Base-by-base conservation (phyloP, 2,888 invertebrate genomes). In the Pharmacophagus antenor region DNA sequence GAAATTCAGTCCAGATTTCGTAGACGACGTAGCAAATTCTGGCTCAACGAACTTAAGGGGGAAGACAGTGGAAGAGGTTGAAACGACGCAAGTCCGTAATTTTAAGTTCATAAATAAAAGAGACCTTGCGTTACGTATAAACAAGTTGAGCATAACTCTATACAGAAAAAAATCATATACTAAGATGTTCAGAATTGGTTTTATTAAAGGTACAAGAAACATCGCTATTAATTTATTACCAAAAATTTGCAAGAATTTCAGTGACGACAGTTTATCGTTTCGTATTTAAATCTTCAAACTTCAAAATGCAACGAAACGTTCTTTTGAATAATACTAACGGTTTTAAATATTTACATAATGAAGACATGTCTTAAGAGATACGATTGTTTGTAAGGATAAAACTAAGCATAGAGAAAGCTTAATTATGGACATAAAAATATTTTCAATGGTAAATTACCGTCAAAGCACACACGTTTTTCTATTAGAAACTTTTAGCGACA, bases 31-130 rank as follows among this genome's bases (percentile, higher is more conserved):
- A 46, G 37, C 27, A 8, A 56, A 47, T 49, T 37, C 52, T 31
- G 47, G 55, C 37, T 18, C 46, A 15, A 49, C 37, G 18, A 56
- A 61, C 63, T 65, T 66, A 63, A 66, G 65, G 56, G 63, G 63
- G 63, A 60, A 69, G 65, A 66, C 65, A 27, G 53, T 63, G 60
- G 64, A 59, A 48, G 55, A 57, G 58, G 17, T 50, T 8, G 52
- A 21, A 42, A 57, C 56, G 54, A 59, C 62, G 56, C 62, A 47
- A 56, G 53, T 62, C 58, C 42, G 62, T 41, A 55, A 58, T 42
- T 17, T 52, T 31, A 21, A 52, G 23, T 7, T 31, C 27, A 62
- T 44, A 58, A 56, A 58, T 46, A 62, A 51, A 20, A 44, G n/a
- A 25, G 23, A n/a, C 47, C 25, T 57, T 27, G 48, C n/a, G 44